These are phyloP conservation scores for Passerculus sandwichensis DNA, from an alignment of 2,797 vertebrate species.

Conservation along the genomic window DNA sequence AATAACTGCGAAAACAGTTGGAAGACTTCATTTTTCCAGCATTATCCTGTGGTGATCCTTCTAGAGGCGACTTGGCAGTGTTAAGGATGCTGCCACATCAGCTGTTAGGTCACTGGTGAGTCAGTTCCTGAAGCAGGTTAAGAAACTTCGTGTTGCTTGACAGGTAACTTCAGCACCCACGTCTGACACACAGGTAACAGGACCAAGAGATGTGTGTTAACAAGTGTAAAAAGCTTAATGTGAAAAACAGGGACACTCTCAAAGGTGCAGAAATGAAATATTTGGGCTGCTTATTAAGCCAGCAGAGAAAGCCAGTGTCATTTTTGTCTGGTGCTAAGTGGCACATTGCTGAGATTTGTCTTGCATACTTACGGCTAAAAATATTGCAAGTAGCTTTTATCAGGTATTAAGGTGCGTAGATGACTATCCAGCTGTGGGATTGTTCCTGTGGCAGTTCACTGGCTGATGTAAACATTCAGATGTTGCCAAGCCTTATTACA, in stretches of 20 bases:
- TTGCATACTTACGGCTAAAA: background rate
- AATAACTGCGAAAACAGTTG: background rate
- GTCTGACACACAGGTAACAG: background rate
- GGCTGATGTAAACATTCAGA: background rate
- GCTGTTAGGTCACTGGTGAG: background rate
- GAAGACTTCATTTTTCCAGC: background rate
- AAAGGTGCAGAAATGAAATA: background rate
- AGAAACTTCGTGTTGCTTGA: background rate
- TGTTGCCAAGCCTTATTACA: background rate
- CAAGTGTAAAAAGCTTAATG: background rate
- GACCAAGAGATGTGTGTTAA: background rate
- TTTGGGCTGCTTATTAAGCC: background rate
- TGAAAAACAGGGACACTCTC: background rate
- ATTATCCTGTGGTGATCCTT: background rate
- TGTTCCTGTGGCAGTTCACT: background rate
- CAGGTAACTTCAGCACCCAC: background rate
- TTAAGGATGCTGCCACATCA: background rate
- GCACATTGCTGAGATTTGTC: background rate
- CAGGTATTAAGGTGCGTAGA: background rate
- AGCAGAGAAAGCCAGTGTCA: background rate
- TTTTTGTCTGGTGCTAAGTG: background rate
- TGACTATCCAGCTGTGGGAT: background rate
- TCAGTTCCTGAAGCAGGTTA: background rate
- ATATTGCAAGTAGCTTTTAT: background rate
- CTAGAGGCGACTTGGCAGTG: background rate